phyloP scores from a whole-genome alignment of 2,888 invertebrate species.

The Melanargia galathea region DNA sequence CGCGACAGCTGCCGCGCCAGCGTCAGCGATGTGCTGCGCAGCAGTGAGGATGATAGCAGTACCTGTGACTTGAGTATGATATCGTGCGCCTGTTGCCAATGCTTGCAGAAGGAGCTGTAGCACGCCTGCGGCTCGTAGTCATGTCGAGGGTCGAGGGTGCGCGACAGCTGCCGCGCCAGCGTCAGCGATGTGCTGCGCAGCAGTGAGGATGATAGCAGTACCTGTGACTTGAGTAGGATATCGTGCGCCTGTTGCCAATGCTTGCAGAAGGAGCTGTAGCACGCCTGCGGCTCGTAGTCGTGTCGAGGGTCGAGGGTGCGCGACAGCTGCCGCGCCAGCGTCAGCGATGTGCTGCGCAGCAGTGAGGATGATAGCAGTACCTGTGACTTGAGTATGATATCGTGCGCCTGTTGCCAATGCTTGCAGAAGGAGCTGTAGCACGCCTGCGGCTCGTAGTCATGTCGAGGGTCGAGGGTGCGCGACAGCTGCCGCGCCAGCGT shows the following conservation, averaged over 20 bases:
- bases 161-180: constrained; percentile 82
- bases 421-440: constrained; percentile 96
- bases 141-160: constrained; percentile 84
- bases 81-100: constrained; percentile 95
- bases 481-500: constrained; percentile 83
- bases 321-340: no score
- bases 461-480: constrained; percentile 84
- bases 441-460: constrained; percentile 92
- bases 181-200: constrained; percentile 84
- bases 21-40: no score
- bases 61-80: constrained; percentile 89
- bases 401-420: constrained; percentile 96
- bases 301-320: no score
- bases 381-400: constrained; percentile 90
- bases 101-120: constrained; percentile 95
- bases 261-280: no score
- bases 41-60: no score
- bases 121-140: constrained; percentile 94
- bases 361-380: no score
- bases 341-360: no score
- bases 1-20: no score
- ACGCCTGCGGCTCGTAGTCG: no score
- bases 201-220: no score
- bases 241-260: no score
- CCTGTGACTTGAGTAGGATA: no score